Percentiles rank a stretch among this genome's conserved stretches.
Conservation (phyloP, 2,797 vertebrate species). For the Notolepis coatsorum region DNA sequence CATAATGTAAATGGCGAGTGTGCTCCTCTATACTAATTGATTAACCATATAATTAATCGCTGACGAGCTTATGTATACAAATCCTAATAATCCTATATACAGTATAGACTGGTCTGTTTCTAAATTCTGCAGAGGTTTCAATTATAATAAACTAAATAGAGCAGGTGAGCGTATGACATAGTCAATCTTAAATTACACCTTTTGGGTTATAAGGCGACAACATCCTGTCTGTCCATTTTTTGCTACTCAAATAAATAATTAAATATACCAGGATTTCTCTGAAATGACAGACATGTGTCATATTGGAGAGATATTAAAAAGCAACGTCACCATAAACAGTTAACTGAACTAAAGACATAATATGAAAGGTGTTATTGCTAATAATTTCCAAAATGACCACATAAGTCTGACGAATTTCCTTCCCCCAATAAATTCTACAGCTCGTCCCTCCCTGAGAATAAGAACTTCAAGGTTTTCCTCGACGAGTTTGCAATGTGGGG, state of each 20-base stretch:
- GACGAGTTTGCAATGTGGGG: slow-evolving; percentile 58
- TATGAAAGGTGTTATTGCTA: slow-evolving; percentile 30
- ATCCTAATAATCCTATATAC: slow-evolving; percentile 47
- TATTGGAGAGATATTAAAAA: slow-evolving; percentile 10
- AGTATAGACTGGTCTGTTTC: slow-evolving; percentile 24
- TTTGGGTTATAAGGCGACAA: not conserved
- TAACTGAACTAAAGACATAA: slow-evolving; percentile 42
- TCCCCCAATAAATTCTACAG: slow-evolving; percentile 56
- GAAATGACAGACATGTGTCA: slow-evolving; percentile 14
- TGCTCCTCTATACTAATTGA: slow-evolving; percentile 70
- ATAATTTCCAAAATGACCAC: slow-evolving; percentile 54
- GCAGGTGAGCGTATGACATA: not conserved
- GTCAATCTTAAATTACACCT: slow-evolving; percentile 33
- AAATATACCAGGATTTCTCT: no score
- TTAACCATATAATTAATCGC: slow-evolving; percentile 61
- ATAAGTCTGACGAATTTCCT: slow-evolving; percentile 56
- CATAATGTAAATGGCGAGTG: slow-evolving; percentile 59
- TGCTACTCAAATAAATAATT: no score
- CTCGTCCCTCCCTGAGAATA: slow-evolving; percentile 46
- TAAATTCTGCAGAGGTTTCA: slow-evolving; percentile 22
- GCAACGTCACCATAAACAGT: slow-evolving; percentile 35
- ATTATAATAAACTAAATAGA: not conserved
- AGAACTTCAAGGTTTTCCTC: slow-evolving; percentile 30
- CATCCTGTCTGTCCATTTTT: slow-evolving; percentile 8
- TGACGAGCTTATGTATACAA: slow-evolving; percentile 59